Evolutionary conservation across 2,113 vertebrate genomes (phyloP), one percentile per base, ranked within the genome.

Genomic region (Gadus macrocephalus): DNA sequence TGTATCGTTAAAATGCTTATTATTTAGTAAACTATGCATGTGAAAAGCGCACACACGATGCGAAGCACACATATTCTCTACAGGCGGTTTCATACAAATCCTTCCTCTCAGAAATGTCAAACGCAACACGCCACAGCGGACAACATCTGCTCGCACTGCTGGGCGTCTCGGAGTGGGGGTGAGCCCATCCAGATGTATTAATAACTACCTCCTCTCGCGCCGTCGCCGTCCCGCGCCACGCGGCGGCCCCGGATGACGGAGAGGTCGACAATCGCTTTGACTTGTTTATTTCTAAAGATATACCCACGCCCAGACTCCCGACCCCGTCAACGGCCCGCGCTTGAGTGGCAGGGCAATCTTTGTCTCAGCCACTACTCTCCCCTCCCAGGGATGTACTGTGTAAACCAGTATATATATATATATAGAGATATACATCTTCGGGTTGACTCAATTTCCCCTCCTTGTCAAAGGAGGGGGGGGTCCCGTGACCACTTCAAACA

Each of bases 381-480:
- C 42, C 5, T 49, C 42, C 31, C 1, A 61, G 25, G 35, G 56
- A 66, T 74, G 15, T 49, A 49, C 16, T 67, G 42, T 61, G 73
- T 60, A 55, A 4, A 55, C 53, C 5, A 4, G 14, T 16, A 55
- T 16, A 55, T 16, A 55, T 16, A 55, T 16, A 55, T 1, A 58
- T n/a, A 58, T n/a, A 58, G 4, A 58, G 1, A 15, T 20, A 62
- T 11, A 62, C 11, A 25, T 19, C 38, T 42, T 22, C n/a, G 66
- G 28, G 4, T 70, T 59, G 71, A 77, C 78, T 82, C 64, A 8
- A 84, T 84, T 83, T 77, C 74, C 78, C 81, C 73, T 70, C 75
- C 68, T 73, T 67, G 15, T 70, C 77, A 20, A 20, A 20, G 83
- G 74, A 0, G 55, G 55, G 1, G 55, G 55, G 78, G 85, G 80